Percentiles rank a stretch among this genome's conserved stretches.
Evolutionary conservation across 92 coral and sea anemone genomes (phyloP).

Genomic region (Parazoanthus swiftii): DNA sequence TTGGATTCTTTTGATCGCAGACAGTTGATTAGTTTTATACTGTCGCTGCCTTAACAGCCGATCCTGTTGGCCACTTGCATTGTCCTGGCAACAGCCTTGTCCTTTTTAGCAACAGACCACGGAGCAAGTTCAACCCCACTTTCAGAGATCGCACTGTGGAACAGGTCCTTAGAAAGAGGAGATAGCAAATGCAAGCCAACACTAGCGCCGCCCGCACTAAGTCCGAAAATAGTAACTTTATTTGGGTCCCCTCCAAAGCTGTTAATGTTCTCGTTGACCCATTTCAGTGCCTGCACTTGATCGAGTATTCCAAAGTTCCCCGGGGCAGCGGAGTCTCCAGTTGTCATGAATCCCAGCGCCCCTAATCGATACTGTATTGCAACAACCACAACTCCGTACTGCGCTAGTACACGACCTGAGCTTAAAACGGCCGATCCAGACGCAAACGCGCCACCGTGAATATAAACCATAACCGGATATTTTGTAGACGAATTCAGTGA

Average conservation of each 20-base stretch:
- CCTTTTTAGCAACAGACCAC: not conserved
- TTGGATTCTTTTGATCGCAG: too few relatives aligned
- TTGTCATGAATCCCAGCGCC: not conserved
- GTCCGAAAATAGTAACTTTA: conserved; percentile 19
- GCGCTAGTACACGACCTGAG: not conserved
- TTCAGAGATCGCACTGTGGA: conserved; percentile 16
- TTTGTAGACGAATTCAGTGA: not conserved
- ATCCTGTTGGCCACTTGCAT: too few relatives aligned
- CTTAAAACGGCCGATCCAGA: not conserved
- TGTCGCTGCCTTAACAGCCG: too few relatives aligned
- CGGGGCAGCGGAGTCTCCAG: not conserved
- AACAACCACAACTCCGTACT: conserved; percentile 15
- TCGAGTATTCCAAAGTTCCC: conserved; percentile 26
- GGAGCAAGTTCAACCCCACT: conserved; percentile 1
- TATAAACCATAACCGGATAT: conserved; percentile 20
- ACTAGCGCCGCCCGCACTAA: conserved; percentile 22
- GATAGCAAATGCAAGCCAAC: not conserved
- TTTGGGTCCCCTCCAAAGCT: not conserved
- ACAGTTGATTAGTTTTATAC: too few relatives aligned
- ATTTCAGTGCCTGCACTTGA: not conserved
- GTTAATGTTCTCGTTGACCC: conserved; percentile 5
- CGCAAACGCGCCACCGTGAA: not conserved
- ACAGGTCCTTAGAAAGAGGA: not conserved
- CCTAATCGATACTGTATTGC: not conserved
- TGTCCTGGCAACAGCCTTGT: too few relatives aligned